Conservation (phyloP, 2,888 invertebrate genomes). For the Drosophila hamatofila region DNA sequence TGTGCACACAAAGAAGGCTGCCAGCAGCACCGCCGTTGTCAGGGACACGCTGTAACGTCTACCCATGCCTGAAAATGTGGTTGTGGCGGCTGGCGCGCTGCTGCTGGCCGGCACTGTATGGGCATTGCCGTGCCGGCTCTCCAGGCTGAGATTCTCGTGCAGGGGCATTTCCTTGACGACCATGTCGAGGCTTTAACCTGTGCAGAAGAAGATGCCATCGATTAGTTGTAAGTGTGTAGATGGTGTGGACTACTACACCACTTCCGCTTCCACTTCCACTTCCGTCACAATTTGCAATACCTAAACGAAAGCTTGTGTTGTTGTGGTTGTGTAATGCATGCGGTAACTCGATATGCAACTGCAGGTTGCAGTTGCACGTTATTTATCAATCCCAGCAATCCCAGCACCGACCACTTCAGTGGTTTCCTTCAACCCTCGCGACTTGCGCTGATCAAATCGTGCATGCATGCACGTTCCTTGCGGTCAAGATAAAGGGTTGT, state of each 20-base stretch:
- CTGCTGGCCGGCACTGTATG: constrained; percentile 19
- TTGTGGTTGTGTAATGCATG: constrained; percentile 12
- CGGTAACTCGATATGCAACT: constrained; percentile 62
- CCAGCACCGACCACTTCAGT: constrained; percentile 57
- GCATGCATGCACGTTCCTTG: constrained; percentile 4
- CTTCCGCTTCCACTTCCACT: constrained; percentile 32
- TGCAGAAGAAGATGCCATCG: constrained; percentile 31
- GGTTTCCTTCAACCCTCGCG: constrained; percentile 56
- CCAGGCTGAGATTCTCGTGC: constrained; percentile 79
- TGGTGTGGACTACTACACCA: constrained; percentile 34
- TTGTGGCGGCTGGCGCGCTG: constrained; percentile 34
- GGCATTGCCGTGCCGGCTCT: constrained; percentile 53
- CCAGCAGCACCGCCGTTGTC: constrained; percentile 88
- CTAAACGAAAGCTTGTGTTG: constrained; percentile 35
- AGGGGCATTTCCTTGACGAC: constrained; percentile 83
- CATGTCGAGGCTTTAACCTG: constrained; percentile 57
- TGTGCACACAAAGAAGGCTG: constrained; percentile 88
- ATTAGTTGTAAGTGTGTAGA: constrained; percentile 30
- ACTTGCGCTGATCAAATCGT: constrained; percentile 11
- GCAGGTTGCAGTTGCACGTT: constrained; percentile 56
- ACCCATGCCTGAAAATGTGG: constrained; percentile 64
- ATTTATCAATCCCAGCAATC: constrained; percentile 48
- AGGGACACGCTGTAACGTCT: constrained; percentile 88
- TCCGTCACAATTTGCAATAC: constrained; percentile 34
- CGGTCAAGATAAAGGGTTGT: constrained; percentile 37